Conservation (phyloP, 2,113 vertebrate genomes). For the Myanophis thanlyinensis region DNA sequence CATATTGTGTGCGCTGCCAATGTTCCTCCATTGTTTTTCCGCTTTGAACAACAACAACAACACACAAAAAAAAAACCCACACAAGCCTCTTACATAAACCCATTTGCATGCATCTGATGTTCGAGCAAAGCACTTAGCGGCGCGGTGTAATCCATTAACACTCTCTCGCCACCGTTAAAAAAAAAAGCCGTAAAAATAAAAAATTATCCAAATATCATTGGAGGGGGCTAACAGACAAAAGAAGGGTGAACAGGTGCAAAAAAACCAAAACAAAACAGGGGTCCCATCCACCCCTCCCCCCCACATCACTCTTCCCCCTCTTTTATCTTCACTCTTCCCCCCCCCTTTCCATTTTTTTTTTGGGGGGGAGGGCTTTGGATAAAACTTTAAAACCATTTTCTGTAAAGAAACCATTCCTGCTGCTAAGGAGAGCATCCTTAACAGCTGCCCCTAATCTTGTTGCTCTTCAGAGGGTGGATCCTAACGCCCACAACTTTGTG, state of each 20-base stretch:
- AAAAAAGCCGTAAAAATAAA: conserved; percentile 42
- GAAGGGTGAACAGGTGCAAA: conserved; percentile 4
- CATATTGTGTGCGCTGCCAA: conserved; percentile 1
- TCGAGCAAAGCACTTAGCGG: conserved; percentile 34
- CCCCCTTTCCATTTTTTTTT: too few species aligned
- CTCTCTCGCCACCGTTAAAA: conserved; percentile 25
- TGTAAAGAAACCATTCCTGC: not conserved
- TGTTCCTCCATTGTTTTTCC: conserved; percentile 30
- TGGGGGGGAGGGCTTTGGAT: not conserved
- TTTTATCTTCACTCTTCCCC: not conserved
- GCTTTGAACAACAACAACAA: conserved; percentile 21
- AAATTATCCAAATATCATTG: conserved; percentile 30
- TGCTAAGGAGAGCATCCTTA: not conserved
- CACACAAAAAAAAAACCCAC: too few species aligned
- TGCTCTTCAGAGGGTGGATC: too few species aligned
- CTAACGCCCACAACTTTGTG: too few species aligned
- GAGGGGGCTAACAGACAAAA: conserved; percentile 25
- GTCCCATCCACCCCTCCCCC: accelerated
- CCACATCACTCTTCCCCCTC: too few species aligned
- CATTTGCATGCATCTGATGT: conserved; percentile 45
- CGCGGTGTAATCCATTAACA: conserved; percentile 46
- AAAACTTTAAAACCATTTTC: not conserved
- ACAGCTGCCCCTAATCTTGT: too few species aligned
- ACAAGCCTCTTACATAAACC: conserved; percentile 26
- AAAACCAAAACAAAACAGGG: not conserved